Evolutionary conservation across 2,797 vertebrate species (phyloP).

Genomic region (Thaleichthys pacificus): DNA sequence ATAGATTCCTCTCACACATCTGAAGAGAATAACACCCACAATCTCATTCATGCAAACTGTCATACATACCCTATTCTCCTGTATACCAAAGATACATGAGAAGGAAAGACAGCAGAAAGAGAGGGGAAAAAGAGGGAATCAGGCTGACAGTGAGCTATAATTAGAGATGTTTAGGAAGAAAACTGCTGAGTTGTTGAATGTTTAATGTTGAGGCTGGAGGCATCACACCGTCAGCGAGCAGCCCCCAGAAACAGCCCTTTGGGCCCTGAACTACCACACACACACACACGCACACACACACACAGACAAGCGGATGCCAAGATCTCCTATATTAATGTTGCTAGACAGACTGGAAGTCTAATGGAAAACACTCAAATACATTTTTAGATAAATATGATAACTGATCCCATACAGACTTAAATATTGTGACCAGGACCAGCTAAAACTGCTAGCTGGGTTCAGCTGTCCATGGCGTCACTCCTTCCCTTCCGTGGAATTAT

Average conservation of each 20-base stretch:
- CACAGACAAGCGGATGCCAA: neutral
- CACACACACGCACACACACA: slow-evolving; percentile 26
- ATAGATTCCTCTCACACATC: no score
- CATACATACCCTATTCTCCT: neutral
- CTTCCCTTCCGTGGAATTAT: neutral
- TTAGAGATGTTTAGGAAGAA: slow-evolving; percentile 61
- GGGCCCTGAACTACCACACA: slow-evolving; percentile 22
- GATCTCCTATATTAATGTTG: neutral
- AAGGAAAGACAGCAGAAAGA: neutral
- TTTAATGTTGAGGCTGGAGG: slow-evolving; percentile 63
- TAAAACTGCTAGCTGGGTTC: neutral
- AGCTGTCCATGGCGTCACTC: neutral
- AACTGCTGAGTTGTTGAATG: slow-evolving; percentile 65
- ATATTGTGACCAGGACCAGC: neutral
- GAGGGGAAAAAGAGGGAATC: slow-evolving; percentile 14
- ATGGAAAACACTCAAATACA: no score
- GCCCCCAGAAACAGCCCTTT: slow-evolving; percentile 29
- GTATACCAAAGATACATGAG: neutral
- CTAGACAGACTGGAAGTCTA: no score
- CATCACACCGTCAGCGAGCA: slow-evolving; percentile 43
- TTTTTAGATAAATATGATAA: no score
- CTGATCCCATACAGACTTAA: no score
- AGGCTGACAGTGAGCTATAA: slow-evolving; percentile 60
- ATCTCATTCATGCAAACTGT: neutral
- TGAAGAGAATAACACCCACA: no score